Base-by-base conservation (phyloP, 2,113 vertebrate genomes). In the Pyxicephalus adspersus region DNA sequence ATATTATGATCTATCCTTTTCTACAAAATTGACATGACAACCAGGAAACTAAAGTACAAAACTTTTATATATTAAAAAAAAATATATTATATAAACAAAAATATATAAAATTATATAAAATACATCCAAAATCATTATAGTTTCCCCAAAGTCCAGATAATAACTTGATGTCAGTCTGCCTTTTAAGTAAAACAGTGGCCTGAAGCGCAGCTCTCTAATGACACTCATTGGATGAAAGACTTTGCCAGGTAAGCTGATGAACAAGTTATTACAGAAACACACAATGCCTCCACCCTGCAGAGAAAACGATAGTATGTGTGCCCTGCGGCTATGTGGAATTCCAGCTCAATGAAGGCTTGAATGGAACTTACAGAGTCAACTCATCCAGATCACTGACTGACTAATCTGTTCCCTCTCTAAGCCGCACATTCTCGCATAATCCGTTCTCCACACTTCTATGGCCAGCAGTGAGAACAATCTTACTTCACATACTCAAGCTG, bases 291-390 rank as follows among this genome's bases (percentile, higher is more conserved):
- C 65, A 3, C 65, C 65, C 65, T 17, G 23, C 4, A 11, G 31
- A 4, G 38, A 51, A 45, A 23, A 3, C 17, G 67, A 70, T 52
- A 28, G 19, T 26, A 73, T 34, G 52, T 16, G 52, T 7, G 18
- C 51, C 70, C 70, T 29, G 52, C 26, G 57, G 70, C 70, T 54
- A 72, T 16, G 29, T 15, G 55, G 54, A 51, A 73, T 58, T 73
- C 70, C 70, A 34, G n/a, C 8, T 52, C 54, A n/a, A 15, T 54
- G 4, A 34, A 57, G 15, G 52, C 50, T n/a, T 28, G 50, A 15
- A 51, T 55, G 52, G 16, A 8, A 58, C 26, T 73, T 54, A 9
- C 54, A 3, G 52, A 17, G 52, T 23, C 26, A 23, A 34, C 19
- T 15, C 22, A 13, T 73, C 52, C 70, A 34, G 54, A 4, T 0